phyloP scores from a whole-genome alignment of 30 jellyfish, hydroid and myxozoan species.

The Aurelia sp. region DNA sequence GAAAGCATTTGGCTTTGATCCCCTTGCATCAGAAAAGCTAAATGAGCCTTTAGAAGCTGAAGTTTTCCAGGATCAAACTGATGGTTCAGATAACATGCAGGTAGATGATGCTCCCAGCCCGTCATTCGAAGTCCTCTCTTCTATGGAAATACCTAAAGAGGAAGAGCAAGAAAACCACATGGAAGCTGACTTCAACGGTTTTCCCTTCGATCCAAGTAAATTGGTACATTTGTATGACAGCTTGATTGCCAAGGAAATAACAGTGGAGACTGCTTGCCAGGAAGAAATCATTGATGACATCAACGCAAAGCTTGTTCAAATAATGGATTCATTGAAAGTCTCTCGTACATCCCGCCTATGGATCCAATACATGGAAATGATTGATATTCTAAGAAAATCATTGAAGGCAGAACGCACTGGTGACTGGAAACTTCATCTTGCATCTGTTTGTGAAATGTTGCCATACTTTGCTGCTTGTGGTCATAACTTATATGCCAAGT shows the following conservation, averaged over 20 bases:
- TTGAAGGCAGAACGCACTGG: constrained; percentile 28
- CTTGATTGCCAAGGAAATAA: constrained; percentile 12
- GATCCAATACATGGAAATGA: constrained; percentile 47
- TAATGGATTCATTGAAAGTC: not conserved
- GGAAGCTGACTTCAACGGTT: not conserved
- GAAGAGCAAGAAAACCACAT: constrained; percentile 16
- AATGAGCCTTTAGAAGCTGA: constrained; percentile 21
- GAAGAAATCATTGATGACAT: not conserved
- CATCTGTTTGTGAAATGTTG: constrained; percentile 15
- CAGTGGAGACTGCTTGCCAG: constrained; percentile 21
- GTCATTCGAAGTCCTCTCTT: constrained; percentile 22
- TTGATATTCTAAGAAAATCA: constrained; percentile 14
- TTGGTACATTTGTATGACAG: constrained; percentile 6
- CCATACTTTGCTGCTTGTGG: constrained; percentile 51
- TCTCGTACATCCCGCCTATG: constrained; percentile 26
- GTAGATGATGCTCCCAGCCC: not conserved
- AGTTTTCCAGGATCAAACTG: constrained; percentile 11
- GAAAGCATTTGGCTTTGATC: constrained; percentile 23
- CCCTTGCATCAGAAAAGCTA: constrained; percentile 24
- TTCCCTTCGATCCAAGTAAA: constrained; percentile 16
- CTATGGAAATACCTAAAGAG: constrained; percentile 11
- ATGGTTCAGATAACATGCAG: constrained; percentile 25
- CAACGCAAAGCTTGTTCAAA: not conserved
- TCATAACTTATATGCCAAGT: constrained; percentile 37
- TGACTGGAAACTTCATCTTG: constrained; percentile 29